Percentiles rank a stretch among this genome's conserved stretches.
phyloP scores from a whole-genome alignment of 2,888 invertebrate genomes.

The Lobophora halterata region DNA sequence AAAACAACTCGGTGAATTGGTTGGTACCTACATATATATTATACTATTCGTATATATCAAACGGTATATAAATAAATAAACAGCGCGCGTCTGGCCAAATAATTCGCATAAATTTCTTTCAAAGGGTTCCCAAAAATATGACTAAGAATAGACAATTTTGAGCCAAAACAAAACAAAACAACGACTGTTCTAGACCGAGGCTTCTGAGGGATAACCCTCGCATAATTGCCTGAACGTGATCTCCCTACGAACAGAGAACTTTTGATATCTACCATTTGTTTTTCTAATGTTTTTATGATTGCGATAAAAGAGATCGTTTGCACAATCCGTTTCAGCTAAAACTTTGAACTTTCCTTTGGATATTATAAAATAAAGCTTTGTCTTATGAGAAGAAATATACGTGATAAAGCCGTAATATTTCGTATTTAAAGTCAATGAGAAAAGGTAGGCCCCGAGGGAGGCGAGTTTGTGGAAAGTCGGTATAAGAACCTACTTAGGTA shows the following conservation, averaged over 20 bases:
- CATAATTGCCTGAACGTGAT: slow-evolving; percentile 34
- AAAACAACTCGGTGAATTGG: slow-evolving; percentile 25
- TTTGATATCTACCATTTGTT: slow-evolving; percentile 34
- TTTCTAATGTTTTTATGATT: slow-evolving; percentile 36
- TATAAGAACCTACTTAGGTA: too few relatives aligned
- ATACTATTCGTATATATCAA: slow-evolving; percentile 26
- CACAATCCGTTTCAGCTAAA: slow-evolving; percentile 28
- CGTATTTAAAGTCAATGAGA: slow-evolving; percentile 29
- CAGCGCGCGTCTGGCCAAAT: slow-evolving; percentile 30
- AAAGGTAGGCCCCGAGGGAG: slow-evolving; percentile 28
- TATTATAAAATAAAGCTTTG: too few relatives aligned
- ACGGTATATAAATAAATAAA: too few relatives aligned
- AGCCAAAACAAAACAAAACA: slow-evolving; percentile 21
- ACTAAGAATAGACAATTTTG: slow-evolving; percentile 28
- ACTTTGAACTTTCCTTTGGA: slow-evolving; percentile 26
- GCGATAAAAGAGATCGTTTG: slow-evolving; percentile 33
- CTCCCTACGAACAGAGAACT: slow-evolving; percentile 30
- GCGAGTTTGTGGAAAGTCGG: slow-evolving; percentile 14
- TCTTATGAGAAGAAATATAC: slow-evolving; percentile 21
- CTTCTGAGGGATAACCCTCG: slow-evolving; percentile 30
- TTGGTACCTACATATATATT: slow-evolving; percentile 25
- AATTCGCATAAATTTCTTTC: slow-evolving; percentile 30
- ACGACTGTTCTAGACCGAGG: slow-evolving; percentile 25
- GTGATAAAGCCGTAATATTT: slow-evolving; percentile 29
- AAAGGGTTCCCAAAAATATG: slow-evolving; percentile 26